Base-by-base conservation (phyloP, 2,888 invertebrate species). In the Lasioglossum pauxillum region DNA sequence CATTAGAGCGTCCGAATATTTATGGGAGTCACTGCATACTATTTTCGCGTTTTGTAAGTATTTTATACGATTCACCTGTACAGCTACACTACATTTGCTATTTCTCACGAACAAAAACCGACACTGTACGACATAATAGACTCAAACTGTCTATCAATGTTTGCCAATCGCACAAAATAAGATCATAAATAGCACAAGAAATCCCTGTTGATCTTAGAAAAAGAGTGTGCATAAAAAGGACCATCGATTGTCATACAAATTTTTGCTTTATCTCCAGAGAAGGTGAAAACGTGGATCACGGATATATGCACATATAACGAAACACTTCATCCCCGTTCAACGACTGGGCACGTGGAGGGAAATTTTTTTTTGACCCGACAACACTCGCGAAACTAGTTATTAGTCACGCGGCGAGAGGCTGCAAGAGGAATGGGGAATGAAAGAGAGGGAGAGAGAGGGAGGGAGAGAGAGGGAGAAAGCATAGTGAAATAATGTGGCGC, bases 361-460 rank as follows among this genome's bases (percentile, higher is more conserved):
- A 75, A 76, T 81, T 77, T 78, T 84, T 84, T 82, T 87, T 84
- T 49, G 82, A 76, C 72, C 60, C 88, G 79, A 77, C 87, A 73
- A 83, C 82, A 72, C 87, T 86, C 80, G 76, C 86, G 83, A 89
- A 91, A 88, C 91, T 90, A 87, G 92, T 91, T 92, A 91, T 91
- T 93, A 93, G 91, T 90, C 91, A 88, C 87, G 86, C 78, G 87
- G 86, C 85, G 76, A 78, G 82, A 80, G 82, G 64, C 79, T 73
- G 84, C 82, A 79, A 71, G 16, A 12, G 5, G 41, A n/a, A n/a
- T 31, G 31, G 27, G 27, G 5, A 31, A 27, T 49, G 53, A n/a
- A 3, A 10, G 57, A 10, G 69, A 8, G 69, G 3, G 35, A 10
- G 75, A 73, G 64, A 78, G 82, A 83, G 75, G 4, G 67, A 8